These are phyloP conservation scores for Catalaphyllia jardinei DNA, from an alignment of 64 coral and sea anemone genomes.

Conservation along the genomic window DNA sequence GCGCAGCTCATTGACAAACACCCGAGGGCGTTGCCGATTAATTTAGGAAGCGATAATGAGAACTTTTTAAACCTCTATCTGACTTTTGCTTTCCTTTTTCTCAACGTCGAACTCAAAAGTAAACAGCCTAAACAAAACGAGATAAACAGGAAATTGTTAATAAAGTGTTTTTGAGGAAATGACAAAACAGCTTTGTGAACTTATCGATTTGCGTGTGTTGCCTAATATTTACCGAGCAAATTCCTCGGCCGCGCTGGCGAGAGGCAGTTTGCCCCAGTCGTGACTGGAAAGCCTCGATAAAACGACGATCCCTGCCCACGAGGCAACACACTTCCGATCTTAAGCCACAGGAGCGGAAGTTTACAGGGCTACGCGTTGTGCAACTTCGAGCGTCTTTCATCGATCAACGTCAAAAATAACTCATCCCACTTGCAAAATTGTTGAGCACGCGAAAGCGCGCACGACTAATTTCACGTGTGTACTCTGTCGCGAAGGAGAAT, in stretches of 20 bases:
- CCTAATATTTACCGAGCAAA: slow-evolving; percentile 54
- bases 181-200: slow-evolving; percentile 45
- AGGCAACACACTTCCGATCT: slow-evolving; percentile 11
- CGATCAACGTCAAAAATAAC: background rate
- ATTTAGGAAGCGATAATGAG: background rate
- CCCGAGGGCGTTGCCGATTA: background rate
- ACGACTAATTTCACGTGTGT: background rate
- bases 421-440: background rate
- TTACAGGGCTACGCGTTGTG: background rate
- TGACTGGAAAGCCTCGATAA: slow-evolving; percentile 10
- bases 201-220: slow-evolving; percentile 34
- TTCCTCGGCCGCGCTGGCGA: slow-evolving; percentile 8
- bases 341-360: slow-evolving; percentile 17
- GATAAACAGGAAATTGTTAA: slow-evolving; percentile 97
- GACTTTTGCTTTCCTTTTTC: background rate
- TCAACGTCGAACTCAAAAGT: slow-evolving; percentile 1
- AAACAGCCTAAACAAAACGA: slow-evolving; percentile 68
- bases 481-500: slow-evolving; percentile 10
- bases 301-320: background rate
- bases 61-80: background rate
- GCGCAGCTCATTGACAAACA: background rate
- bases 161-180: slow-evolving; percentile 78
- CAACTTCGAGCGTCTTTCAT: slow-evolving; percentile 7
- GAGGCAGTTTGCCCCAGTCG: background rate
- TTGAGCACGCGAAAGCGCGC: slow-evolving; percentile 18